Evolutionary conservation across 2,888 invertebrate species (phyloP).

Genomic region (Drosophila neonasuta): DNA sequence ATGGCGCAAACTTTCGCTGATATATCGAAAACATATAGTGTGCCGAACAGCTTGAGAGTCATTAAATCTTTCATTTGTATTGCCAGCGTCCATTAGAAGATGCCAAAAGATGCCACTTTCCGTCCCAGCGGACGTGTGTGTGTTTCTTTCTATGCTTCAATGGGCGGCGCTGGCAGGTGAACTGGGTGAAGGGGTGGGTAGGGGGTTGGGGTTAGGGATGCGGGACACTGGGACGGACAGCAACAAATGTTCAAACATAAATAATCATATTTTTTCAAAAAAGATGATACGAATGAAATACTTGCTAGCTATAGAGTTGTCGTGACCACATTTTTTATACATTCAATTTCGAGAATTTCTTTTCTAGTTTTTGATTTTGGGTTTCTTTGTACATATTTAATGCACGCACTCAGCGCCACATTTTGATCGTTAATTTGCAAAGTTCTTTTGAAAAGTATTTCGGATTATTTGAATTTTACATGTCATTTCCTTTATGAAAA

Average conservation of each 20-base stretch:
- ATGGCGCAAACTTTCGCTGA: conserved; percentile 60
- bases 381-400: conserved; percentile 36
- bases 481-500: conserved; percentile 52
- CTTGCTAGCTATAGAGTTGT: conserved; percentile 53
- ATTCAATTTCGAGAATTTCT: conserved; percentile 37
- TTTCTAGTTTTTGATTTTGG: conserved; percentile 23
- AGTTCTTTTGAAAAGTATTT: conserved; percentile 56
- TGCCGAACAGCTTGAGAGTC: conserved; percentile 58
- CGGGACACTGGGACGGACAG: conserved; percentile 54
- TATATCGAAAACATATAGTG: conserved; percentile 58
- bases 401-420: conserved; percentile 60
- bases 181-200: conserved; percentile 5
- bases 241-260: conserved; percentile 76
- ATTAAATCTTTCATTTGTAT: conserved; percentile 76
- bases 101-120: conserved; percentile 60
- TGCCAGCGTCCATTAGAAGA: conserved; percentile 71
- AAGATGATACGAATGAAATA: conserved; percentile 23
- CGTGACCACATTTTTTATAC: conserved; percentile 60
- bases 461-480: conserved; percentile 59
- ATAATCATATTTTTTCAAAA: conserved; percentile 54
- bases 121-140: conserved; percentile 19
- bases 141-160: conserved; percentile 63
- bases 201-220: conserved; percentile 3
- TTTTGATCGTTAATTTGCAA: conserved; percentile 65
- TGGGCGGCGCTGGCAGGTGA: conserved; percentile 64